A percentile compares a stretch with the other conserved stretches of the same genome.
Conservation (phyloP, 2,113 vertebrate species). For the Pteronura brasiliensis region DNA sequence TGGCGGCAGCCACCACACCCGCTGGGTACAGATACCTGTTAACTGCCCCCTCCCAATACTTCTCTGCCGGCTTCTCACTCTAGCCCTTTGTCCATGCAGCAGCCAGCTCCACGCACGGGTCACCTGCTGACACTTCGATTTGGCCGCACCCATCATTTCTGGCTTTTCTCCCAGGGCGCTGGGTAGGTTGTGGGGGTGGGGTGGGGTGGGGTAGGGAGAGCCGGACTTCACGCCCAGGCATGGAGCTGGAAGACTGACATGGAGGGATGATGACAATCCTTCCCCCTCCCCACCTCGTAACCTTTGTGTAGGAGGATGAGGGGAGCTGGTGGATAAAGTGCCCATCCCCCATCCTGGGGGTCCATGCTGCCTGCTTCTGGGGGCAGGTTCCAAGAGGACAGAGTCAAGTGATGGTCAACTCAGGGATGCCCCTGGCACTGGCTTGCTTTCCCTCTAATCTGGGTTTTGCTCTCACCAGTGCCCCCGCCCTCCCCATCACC, state of each 20-base stretch:
- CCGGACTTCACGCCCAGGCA: fast-evolving
- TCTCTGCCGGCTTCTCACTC: too few relatives aligned
- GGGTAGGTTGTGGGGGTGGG: background rate
- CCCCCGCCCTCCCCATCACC: background rate
- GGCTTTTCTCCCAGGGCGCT: background rate
- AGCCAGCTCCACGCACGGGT: fast-evolving
- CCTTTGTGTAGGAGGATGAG: background rate
- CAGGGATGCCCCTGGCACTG: background rate
- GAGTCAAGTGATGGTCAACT: background rate
- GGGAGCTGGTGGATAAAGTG: background rate
- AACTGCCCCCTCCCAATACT: too few relatives aligned
- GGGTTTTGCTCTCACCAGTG: background rate
- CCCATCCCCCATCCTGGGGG: background rate
- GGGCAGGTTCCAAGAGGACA: background rate
- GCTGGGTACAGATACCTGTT: fast-evolving
- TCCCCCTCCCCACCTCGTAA: too few relatives aligned
- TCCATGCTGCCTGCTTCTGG: background rate
- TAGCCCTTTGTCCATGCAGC: fast-evolving
- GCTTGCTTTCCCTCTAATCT: background rate
- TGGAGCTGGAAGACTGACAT: too few relatives aligned
- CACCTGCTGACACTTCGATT: fast-evolving
- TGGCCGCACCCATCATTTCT: background rate
- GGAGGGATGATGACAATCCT: background rate
- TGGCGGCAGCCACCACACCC: fast-evolving
- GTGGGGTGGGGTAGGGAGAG: background rate